Evolutionary conservation across 2,888 invertebrate genomes (phyloP).

Genomic region (Trileptium ribeirensis): DNA sequence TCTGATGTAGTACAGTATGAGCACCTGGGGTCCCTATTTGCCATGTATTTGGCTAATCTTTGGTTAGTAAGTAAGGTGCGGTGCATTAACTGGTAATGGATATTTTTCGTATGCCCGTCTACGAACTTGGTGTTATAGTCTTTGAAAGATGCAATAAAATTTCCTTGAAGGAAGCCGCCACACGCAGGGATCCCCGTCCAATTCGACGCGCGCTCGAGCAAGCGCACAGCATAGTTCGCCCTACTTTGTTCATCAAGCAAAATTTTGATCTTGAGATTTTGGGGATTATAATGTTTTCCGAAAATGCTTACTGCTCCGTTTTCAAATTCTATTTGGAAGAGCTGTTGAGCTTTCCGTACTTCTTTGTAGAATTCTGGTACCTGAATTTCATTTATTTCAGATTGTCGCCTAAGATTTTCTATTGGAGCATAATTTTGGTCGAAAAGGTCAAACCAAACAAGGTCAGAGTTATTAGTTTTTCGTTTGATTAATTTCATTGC

Average conservation of each 20-base stretch:
- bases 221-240: not conserved
- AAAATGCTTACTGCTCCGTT: not conserved
- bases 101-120: not conserved
- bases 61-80: not conserved
- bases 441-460: not conserved
- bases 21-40: too few relatives aligned
- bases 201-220: not conserved
- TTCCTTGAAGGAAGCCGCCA: not conserved
- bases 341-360: not conserved
- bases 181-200: not conserved
- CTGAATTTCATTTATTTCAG: not conserved
- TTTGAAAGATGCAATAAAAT: not conserved
- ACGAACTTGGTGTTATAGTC: not conserved
- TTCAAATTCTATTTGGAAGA: not conserved
- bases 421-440: not conserved
- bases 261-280: not conserved
- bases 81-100: not conserved
- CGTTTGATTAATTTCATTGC: not conserved
- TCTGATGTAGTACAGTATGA: too few relatives aligned
- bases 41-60: too few relatives aligned
- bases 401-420: too few relatives aligned
- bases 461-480: not conserved
- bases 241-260: not conserved
- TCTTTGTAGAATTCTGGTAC: not conserved
- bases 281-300: not conserved